These are phyloP conservation scores for Tetragonula carbonaria DNA, from an alignment of 2,888 invertebrate species.

Conservation along the genomic window DNA sequence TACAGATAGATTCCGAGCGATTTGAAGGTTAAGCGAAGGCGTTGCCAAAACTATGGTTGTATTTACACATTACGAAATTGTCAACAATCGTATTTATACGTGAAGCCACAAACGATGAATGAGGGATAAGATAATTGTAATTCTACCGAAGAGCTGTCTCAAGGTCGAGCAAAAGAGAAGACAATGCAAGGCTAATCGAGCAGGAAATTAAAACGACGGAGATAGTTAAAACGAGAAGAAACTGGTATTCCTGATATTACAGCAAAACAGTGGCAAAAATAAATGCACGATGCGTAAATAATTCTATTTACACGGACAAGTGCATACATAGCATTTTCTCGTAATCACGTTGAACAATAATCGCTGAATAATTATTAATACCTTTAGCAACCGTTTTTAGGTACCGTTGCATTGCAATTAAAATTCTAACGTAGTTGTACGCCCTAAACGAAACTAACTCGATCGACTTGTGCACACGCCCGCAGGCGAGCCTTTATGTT, in stretches of 20 bases:
- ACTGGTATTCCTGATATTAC: background rate
- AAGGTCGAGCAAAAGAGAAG: constrained; percentile 24
- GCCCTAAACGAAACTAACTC: constrained; percentile 14
- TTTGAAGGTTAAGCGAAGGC: background rate
- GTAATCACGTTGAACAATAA: background rate
- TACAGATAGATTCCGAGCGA: background rate
- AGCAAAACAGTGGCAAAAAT: background rate
- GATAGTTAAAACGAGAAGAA: background rate
- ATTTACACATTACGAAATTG: background rate
- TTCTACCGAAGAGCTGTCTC: constrained; percentile 17
- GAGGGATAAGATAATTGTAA: constrained; percentile 20
- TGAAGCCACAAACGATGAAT: constrained; percentile 6
- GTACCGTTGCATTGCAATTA: constrained; percentile 2
- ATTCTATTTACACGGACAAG: background rate
- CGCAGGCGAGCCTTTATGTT: constrained; percentile 21
- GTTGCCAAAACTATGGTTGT: constrained; percentile 14
- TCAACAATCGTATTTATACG: constrained; percentile 10
- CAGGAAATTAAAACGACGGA: background rate
- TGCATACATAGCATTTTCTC: background rate
- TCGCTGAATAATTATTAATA: constrained; percentile 28
- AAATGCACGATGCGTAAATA: background rate
- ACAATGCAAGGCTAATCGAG: background rate
- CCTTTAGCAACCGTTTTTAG: background rate
- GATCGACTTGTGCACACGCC: background rate
- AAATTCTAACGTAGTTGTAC: constrained; percentile 21